Conservation (phyloP, 2,888 invertebrate species). For the Apeira syringaria region DNA sequence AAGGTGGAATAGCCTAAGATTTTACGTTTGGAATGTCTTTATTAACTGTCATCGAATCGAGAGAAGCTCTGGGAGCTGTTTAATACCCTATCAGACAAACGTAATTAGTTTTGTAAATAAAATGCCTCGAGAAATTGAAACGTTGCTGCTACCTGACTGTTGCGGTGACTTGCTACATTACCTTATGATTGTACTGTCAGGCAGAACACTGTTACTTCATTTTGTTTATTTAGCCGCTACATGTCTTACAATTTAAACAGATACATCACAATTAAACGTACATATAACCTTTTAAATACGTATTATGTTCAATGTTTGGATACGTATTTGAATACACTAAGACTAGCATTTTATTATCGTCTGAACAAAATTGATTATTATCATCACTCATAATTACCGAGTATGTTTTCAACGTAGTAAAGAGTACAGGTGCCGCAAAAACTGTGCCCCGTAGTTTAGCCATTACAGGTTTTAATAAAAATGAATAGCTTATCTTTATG, state of each 20-base stretch:
- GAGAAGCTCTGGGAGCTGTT: slow-evolving; percentile 69
- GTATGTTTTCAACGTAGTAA: background rate
- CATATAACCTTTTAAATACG: too few species aligned
- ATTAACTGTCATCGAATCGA: slow-evolving; percentile 81
- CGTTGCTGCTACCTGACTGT: slow-evolving; percentile 75
- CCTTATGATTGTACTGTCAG: slow-evolving; percentile 53
- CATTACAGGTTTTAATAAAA: slow-evolving; percentile 17
- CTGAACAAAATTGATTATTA: background rate
- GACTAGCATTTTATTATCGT: background rate
- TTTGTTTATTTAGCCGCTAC: background rate
- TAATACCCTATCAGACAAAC: slow-evolving; percentile 80
- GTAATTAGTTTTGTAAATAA: slow-evolving; percentile 84
- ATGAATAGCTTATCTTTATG: slow-evolving; percentile 22
- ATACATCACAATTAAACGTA: too few species aligned
- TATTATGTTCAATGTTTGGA: too few species aligned
- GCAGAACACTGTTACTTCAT: slow-evolving; percentile 40
- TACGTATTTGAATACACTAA: too few species aligned
- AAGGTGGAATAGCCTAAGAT: slow-evolving; percentile 63
- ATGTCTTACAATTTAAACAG: too few species aligned
- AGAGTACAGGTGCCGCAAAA: background rate
- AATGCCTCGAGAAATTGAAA: slow-evolving; percentile 82
- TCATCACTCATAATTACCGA: background rate
- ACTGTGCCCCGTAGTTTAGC: slow-evolving; percentile 14
- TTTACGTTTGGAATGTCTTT: slow-evolving; percentile 76
- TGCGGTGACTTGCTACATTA: slow-evolving; percentile 75